Evolutionary conservation across 2,797 vertebrate species (phyloP).

Genomic region (Apogon talboti): DNA sequence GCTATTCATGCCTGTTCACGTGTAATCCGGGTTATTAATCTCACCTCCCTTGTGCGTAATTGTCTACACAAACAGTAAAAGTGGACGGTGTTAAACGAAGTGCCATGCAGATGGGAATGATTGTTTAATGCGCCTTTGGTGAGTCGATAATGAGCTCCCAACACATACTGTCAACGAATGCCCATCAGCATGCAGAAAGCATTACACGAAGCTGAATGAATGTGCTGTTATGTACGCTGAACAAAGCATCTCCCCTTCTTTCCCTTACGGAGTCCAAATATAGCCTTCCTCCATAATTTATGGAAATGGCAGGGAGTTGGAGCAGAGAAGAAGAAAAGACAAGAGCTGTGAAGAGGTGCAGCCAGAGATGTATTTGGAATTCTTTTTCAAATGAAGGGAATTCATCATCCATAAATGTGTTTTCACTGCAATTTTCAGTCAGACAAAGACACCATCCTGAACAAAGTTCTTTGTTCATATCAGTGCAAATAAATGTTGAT

Average conservation of each 20-base stretch:
- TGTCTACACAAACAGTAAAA: neutral
- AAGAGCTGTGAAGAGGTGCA: slow-evolving; percentile 6
- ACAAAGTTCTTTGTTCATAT: slow-evolving; percentile 25
- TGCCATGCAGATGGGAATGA: neutral
- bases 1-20: neutral
- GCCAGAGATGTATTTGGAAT: slow-evolving; percentile 2
- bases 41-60: slow-evolving; percentile 1
- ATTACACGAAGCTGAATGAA: slow-evolving; percentile 19
- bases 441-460: slow-evolving; percentile 2
- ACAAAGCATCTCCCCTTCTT: slow-evolving; percentile 59
- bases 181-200: slow-evolving; percentile 27
- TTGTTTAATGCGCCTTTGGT: neutral
- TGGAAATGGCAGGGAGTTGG: slow-evolving; percentile 66
- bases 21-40: neutral
- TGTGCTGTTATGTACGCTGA: slow-evolving; percentile 52
- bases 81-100: neutral
- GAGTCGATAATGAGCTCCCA: neutral
- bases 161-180: slow-evolving; percentile 28
- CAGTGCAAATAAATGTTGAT: neutral
- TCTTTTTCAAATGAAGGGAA: neutral
- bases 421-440: neutral
- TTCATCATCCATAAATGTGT: neutral
- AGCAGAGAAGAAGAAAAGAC: slow-evolving; percentile 38
- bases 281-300: slow-evolving; percentile 83
- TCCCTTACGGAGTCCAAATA: slow-evolving; percentile 74